A percentile compares a stretch with the other conserved stretches of the same genome.
Evolutionary conservation across 2,797 vertebrate species (phyloP).

Genomic region (Mycteria americana): DNA sequence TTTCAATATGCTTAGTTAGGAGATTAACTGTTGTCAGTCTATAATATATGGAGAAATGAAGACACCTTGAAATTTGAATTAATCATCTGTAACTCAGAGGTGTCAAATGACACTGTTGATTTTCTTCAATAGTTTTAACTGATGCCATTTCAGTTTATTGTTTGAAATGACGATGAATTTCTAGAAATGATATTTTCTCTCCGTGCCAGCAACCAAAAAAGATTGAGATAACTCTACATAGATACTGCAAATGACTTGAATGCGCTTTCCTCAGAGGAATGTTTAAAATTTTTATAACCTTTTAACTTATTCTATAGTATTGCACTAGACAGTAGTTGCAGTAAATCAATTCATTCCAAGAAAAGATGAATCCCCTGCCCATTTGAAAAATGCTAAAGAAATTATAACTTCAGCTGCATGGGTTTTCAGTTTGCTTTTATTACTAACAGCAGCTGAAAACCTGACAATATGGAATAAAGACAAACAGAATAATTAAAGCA

Average conservation of each 20-base stretch:
- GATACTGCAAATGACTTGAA: neutral
- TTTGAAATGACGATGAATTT: neutral
- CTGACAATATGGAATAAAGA: neutral
- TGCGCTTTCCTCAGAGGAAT: neutral
- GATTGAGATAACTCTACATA: neutral
- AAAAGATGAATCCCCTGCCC: neutral
- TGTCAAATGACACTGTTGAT: neutral
- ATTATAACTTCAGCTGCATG: neutral
- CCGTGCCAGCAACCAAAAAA: neutral
- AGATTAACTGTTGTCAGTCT: neutral
- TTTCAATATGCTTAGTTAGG: neutral
- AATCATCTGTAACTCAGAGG: neutral
- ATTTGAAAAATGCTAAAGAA: neutral
- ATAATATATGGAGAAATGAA: neutral
- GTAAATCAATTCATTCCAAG: neutral
- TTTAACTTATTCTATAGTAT: neutral
- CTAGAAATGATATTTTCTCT: neutral
- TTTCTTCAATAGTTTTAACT: neutral
- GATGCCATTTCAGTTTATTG: neutral
- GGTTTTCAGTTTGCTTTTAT: neutral
- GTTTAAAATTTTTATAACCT: neutral
- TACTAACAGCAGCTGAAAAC: neutral
- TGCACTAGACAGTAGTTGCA: neutral
- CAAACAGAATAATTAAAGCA: constrained; percentile 7
- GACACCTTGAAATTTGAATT: neutral